Percentiles rank a stretch among this genome's conserved stretches.
Evolutionary conservation across 2,113 vertebrate genomes (phyloP).

Genomic region (Cepphus grylle): DNA sequence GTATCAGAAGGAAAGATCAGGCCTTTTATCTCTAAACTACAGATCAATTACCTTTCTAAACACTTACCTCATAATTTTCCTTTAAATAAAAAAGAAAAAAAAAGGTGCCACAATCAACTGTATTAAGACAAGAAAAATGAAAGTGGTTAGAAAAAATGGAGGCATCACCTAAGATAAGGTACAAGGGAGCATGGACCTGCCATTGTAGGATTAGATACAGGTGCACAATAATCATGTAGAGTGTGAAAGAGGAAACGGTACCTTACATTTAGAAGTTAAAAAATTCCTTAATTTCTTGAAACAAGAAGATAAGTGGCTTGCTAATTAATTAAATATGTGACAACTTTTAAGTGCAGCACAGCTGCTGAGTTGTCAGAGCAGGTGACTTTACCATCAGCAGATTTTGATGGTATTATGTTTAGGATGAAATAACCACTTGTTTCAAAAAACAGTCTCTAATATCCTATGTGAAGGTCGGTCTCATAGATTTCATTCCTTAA

Average conservation of each 20-base stretch:
- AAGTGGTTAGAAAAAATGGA: conserved; percentile 16
- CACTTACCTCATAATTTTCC: conserved; percentile 51
- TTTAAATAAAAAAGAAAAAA: conserved; percentile 13
- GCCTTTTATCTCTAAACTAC: conserved; percentile 58
- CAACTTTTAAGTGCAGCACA: conserved; percentile 35
- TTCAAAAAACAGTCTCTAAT: conserved; percentile 45
- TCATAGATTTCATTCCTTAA: conserved; percentile 70
- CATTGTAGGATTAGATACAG: neutral
- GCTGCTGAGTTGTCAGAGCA: conserved; percentile 51
- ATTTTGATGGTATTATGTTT: conserved; percentile 59
- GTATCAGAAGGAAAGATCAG: conserved; percentile 56
- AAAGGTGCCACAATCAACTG: neutral
- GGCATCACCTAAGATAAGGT: neutral
- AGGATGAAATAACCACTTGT: conserved; percentile 58
- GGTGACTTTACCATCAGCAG: conserved; percentile 65
- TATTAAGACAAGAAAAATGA: conserved; percentile 25
- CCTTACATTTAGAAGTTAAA: neutral
- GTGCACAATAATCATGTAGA: neutral
- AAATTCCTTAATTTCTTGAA: neutral
- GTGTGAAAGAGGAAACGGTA: neutral
- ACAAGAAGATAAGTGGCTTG: conserved; percentile 6
- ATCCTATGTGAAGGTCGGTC: conserved; percentile 50
- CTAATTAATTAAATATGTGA: conserved; percentile 59
- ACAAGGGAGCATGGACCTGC: neutral
- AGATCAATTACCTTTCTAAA: conserved; percentile 65